Base-by-base conservation (phyloP, 2,113 vertebrate genomes). In the Irena cyanogastra region DNA sequence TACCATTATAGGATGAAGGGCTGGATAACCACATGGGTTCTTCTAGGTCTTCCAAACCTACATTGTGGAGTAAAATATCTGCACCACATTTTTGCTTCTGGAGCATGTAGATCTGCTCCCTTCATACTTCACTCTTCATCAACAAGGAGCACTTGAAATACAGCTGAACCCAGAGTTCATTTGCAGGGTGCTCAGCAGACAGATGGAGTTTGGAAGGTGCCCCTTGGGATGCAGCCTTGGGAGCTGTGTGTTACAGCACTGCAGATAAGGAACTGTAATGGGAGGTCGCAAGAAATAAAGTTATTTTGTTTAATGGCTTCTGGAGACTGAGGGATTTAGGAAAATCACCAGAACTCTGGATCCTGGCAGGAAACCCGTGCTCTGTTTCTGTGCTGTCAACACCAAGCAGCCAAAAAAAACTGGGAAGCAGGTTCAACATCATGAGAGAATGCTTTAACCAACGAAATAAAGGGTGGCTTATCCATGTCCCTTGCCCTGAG, bases 231-330 rank as follows among this genome's bases (percentile, higher is more conserved):
- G 54, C 53, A 85, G 87, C 54, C 66, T 47, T 7, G 0, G 14
- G 30, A 37, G 19, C 15, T 86, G 22, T 4, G 0, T 37, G 6
- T 78, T 93, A 66, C 35, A 79, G 49, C 80, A 75, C 31, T 31
- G 42, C 56, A 39, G 72, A 71, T 75, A 49, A 41, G 56, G 44
- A 90, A 45, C 35, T 41, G 79, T 41, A 75, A 64, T 22, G 49
- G 65, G 65, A 92, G 56, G 52, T 90, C 0, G 0, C 19, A 75
- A 80, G 44, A 41, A 88, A 94, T 66, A 83, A 80, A 88, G 39
- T n/a, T 63, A 81, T 93, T 96, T 56, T 83, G 64, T 80, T 75
- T 94, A 94, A 89, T 53, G 37, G 64, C 79, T 93, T 83, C 64
- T 94, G 56, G 79, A 95, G 60, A 60, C 72, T 19, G 52, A 68